Base-by-base conservation (phyloP, 2,797 vertebrate species). In the Selene dorsalis region DNA sequence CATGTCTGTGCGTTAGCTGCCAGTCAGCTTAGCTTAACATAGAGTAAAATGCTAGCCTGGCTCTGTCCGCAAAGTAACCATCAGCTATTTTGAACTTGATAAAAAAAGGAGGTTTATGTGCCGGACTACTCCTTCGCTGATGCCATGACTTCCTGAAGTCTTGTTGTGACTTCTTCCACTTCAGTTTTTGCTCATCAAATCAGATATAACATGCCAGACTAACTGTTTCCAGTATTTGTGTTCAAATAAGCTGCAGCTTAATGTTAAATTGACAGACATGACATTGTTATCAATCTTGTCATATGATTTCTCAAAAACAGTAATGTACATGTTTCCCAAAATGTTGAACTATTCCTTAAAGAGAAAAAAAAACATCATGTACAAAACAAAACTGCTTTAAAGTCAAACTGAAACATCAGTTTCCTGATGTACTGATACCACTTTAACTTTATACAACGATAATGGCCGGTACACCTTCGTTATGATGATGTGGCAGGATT, bases 401-500 rank as follows among this genome's bases (percentile, higher is more conserved):
- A 74, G 41, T 79, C 30, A 74, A 38, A 58, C n/a, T 66, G 17
- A 76, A 48, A 55, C 10, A n/a, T 47, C 32, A 52, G 35, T 41
- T 47, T 16, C 26, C 43, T 43, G 45, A 74, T 43, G 50, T 58
- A 43, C 66, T 55, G 56, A 72, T 71, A 58, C 65, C 35, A 57
- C 59, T 39, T 39, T 12, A 84, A 41, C 39, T 80, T 75, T 67
- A 35, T 32, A 69, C 69, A 74, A 30, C 16, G 35, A 63, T 45
- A 16, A 59, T 22, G 28, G 64, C 50, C 17, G 61, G 53, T 83
- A 61, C 84, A 77, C 64, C 55, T 69, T 58, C 76, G 76, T 84
- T 77, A 78, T 66, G 74, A 84, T 69, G 72, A 78, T 80, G 75
- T 77, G 73, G 71, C 76, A 80, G 69, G 57, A 77, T 68, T 57